Evolutionary conservation across 2,888 invertebrate species (phyloP).

Genomic region (Ecdyonurus torrentis): DNA sequence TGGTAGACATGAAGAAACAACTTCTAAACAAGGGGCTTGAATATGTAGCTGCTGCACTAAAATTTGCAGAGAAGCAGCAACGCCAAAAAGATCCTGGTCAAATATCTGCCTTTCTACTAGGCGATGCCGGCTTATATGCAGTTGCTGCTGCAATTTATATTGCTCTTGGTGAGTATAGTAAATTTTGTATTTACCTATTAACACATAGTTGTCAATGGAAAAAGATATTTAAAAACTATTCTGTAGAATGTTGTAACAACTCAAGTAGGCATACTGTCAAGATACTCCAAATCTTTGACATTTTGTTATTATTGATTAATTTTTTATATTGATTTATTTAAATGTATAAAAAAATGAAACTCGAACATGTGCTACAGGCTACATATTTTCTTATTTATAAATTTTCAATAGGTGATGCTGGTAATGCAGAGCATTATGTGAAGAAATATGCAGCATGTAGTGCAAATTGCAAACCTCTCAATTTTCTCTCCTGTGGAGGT

Average conservation of each 20-base stretch:
- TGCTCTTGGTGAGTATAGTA: constrained; percentile 23
- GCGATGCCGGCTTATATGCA: constrained; percentile 60
- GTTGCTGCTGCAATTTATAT: constrained; percentile 46
- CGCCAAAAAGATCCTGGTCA: constrained; percentile 35
- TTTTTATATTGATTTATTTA: constrained; percentile 8
- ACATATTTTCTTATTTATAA: too few relatives aligned
- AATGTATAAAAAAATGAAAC: constrained; percentile 23
- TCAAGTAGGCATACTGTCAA: too few relatives aligned
- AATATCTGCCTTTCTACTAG: constrained; percentile 55
- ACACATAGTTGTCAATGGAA: too few relatives aligned
- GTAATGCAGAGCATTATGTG: constrained; percentile 16
- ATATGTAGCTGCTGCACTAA: constrained; percentile 44
- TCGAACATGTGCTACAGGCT: too few relatives aligned
- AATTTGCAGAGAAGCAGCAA: constrained; percentile 29
- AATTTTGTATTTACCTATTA: too few relatives aligned
- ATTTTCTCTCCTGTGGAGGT: constrained; percentile 47
- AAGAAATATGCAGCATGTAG: constrained; percentile 28
- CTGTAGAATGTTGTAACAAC: too few relatives aligned
- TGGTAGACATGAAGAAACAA: constrained; percentile 27
- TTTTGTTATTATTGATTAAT: too few relatives aligned
- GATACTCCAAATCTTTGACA: too few relatives aligned
- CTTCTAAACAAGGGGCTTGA: constrained; percentile 41
- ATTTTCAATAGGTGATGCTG: background rate
- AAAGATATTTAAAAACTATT: too few relatives aligned
- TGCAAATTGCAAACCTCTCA: constrained; percentile 30